These are phyloP conservation scores for Myotis pilosus DNA, from an alignment of 2,797 vertebrate genomes.

Conservation along the genomic window DNA sequence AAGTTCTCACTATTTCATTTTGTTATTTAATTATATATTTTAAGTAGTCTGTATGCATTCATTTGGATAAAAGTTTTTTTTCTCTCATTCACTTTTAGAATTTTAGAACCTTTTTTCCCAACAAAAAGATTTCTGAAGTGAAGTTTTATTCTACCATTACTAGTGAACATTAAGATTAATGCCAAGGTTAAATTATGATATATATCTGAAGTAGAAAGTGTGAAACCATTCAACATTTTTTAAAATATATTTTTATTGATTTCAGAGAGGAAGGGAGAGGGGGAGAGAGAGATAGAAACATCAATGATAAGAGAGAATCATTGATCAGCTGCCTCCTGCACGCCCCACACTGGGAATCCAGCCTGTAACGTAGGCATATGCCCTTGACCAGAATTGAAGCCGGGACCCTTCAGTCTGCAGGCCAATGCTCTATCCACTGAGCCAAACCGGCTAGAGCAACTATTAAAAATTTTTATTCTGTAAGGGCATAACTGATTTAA, in stretches of 20 bases:
- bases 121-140: conserved; percentile 41
- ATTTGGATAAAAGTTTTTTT: neutral
- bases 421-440: too few species aligned
- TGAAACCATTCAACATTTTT: neutral
- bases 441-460: too few species aligned
- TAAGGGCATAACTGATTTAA: conserved; percentile 31
- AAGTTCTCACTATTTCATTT: neutral
- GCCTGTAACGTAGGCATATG: too few species aligned
- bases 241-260: too few species aligned
- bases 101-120: neutral
- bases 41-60: neutral
- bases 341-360: too few species aligned
- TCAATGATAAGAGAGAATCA: too few species aligned
- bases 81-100: neutral
- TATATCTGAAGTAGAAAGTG: neutral
- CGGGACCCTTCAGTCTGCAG: too few species aligned
- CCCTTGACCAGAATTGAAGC: too few species aligned
- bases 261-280: too few species aligned
- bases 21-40: conserved; percentile 30
- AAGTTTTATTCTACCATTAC: conserved; percentile 20
- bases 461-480: neutral
- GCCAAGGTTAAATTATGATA: neutral
- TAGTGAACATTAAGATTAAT: conserved; percentile 31
- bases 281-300: too few species aligned
- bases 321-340: too few species aligned